These are phyloP conservation scores for Chloroceryle inda DNA, from an alignment of 2,797 vertebrate species.

Conservation along the genomic window DNA sequence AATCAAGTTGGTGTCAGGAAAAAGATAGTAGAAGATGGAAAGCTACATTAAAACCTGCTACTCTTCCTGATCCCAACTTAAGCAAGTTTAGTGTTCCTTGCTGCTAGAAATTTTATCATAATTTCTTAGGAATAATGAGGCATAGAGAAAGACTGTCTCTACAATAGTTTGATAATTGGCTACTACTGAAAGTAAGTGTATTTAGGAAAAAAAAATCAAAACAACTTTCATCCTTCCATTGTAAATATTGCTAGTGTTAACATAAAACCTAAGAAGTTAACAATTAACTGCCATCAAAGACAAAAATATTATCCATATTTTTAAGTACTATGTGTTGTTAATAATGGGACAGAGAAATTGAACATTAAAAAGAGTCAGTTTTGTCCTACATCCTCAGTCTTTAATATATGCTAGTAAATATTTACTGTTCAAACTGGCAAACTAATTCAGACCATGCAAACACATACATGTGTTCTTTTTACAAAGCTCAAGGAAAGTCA, in stretches of 20 bases:
- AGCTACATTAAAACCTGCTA: background rate
- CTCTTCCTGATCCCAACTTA: background rate
- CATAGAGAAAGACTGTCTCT: background rate
- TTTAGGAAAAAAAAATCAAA: background rate
- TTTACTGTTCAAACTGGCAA: background rate
- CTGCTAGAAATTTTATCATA: background rate
- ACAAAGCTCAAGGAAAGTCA: background rate
- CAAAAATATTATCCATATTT: background rate
- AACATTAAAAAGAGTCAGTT: background rate
- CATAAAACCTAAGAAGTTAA: background rate
- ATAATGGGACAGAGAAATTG: background rate
- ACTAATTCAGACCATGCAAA: background rate
- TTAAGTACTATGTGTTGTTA: background rate
- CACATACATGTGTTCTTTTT: background rate
- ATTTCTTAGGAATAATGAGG: background rate
- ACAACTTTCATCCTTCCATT: background rate
- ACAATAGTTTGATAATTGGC: background rate
- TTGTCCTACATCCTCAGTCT: background rate
- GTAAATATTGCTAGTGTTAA: background rate
- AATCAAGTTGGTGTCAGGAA: background rate
- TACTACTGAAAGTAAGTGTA: background rate
- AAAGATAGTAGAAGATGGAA: background rate
- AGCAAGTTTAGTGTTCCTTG: background rate
- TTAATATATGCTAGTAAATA: background rate
- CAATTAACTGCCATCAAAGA: background rate